Evolutionary conservation across 2,113 vertebrate genomes (phyloP).

Genomic region (Dipodomys ordii): DNA sequence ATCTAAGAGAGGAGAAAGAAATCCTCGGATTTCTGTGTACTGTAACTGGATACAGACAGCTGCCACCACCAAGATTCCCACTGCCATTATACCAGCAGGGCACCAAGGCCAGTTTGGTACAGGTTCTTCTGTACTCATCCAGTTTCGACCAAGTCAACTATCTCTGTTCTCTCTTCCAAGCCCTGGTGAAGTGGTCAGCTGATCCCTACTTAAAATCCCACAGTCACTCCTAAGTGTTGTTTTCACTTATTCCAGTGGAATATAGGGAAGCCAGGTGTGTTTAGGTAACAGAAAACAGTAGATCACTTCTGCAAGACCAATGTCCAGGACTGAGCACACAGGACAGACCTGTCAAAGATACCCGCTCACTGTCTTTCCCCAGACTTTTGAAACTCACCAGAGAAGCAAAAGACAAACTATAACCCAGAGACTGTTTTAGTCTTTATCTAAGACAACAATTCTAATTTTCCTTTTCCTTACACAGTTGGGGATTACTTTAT

Average conservation of each 20-base stretch:
- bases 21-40: not conserved
- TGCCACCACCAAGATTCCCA: not conserved
- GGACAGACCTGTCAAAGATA: not conserved
- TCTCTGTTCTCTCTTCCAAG: not conserved
- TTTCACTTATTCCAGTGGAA: not conserved
- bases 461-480: not conserved
- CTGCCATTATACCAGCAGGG: not conserved
- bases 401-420: not conserved
- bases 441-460: not conserved
- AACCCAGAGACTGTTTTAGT: not conserved
- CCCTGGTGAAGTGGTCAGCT: not conserved
- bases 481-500: not conserved
- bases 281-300: not conserved
- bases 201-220: not conserved
- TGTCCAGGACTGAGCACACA: not conserved
- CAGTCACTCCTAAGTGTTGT: not conserved
- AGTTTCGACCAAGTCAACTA: not conserved
- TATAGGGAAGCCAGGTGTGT: not conserved
- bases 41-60: not conserved
- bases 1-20: not conserved
- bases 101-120: not conserved
- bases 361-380: not conserved
- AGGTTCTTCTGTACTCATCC: not conserved
- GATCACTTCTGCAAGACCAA: not conserved
- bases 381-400: not conserved